Conservation (phyloP, 2,797 vertebrate species). For the Pangasius macronema region DNA sequence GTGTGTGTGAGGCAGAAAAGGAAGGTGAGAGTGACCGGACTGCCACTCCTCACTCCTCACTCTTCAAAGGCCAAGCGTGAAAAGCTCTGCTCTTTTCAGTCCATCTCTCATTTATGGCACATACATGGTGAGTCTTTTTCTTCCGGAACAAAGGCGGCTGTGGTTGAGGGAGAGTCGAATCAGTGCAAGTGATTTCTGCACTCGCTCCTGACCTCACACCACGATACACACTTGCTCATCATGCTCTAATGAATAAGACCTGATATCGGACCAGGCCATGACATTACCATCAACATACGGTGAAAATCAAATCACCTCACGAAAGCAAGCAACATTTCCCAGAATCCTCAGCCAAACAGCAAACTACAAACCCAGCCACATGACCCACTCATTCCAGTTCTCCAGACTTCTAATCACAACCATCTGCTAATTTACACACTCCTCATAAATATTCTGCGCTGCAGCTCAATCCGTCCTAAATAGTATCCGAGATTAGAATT, state of each 20-base stretch:
- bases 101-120: neutral
- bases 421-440: neutral
- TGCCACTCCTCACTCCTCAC: conserved; percentile 55
- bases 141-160: neutral
- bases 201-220: neutral
- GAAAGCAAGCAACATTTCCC: neutral
- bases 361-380: neutral
- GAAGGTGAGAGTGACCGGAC: conserved; percentile 7
- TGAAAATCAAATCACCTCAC: neutral
- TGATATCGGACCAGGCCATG: conserved; percentile 6
- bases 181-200: neutral
- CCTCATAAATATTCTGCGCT: neutral
- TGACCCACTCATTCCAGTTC: neutral
- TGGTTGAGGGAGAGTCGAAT: neutral
- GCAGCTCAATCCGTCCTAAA: no score
- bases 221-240: neutral
- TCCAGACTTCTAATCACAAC: no score
- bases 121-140: neutral
- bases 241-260: neutral
- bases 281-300: neutral
- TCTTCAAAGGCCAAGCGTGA: conserved; percentile 67
- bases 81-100: conserved; percentile 27
- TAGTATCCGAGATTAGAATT: no score
- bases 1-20: conserved; percentile 54
- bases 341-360: neutral